Conservation (phyloP, 2,797 vertebrate species). For the Lemur catta region DNA sequence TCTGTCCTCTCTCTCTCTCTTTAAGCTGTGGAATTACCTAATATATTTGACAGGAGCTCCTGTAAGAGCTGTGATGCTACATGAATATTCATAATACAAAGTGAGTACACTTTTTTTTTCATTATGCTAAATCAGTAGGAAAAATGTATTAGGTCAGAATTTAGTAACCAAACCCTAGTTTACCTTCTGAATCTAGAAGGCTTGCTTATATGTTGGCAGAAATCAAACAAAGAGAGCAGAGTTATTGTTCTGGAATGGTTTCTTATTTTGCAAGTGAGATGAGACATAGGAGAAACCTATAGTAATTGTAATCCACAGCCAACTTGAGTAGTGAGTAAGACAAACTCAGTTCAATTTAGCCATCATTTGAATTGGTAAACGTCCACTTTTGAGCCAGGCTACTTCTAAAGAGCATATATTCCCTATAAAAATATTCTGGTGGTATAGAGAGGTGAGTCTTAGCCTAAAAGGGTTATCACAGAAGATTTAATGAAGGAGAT, state of each 20-base stretch:
- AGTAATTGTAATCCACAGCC: not conserved
- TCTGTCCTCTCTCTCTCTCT: not conserved
- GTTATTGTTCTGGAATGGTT: not conserved
- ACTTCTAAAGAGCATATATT: not conserved
- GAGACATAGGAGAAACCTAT: not conserved
- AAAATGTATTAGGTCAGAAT: not conserved
- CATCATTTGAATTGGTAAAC: not conserved
- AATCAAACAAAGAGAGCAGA: not conserved
- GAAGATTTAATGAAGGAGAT: not conserved
- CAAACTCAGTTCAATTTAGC: not conserved
- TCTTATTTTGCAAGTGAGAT: constrained; percentile 41
- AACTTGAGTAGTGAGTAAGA: not conserved
- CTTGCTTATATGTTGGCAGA: not conserved
- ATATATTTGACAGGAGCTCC: not conserved
- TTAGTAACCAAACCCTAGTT: not conserved
- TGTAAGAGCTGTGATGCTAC: not conserved
- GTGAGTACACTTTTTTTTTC: not conserved
- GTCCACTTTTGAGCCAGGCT: not conserved
- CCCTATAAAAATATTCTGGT: not conserved
- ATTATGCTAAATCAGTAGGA: not conserved
- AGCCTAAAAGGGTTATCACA: not conserved
- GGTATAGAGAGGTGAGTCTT: not conserved
- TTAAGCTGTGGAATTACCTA: not conserved
- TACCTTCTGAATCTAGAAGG: not conserved
- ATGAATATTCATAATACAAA: not conserved